These are phyloP conservation scores for Forbesichthys agassizii DNA, from an alignment of 2,113 vertebrate species.

Conservation along the genomic window DNA sequence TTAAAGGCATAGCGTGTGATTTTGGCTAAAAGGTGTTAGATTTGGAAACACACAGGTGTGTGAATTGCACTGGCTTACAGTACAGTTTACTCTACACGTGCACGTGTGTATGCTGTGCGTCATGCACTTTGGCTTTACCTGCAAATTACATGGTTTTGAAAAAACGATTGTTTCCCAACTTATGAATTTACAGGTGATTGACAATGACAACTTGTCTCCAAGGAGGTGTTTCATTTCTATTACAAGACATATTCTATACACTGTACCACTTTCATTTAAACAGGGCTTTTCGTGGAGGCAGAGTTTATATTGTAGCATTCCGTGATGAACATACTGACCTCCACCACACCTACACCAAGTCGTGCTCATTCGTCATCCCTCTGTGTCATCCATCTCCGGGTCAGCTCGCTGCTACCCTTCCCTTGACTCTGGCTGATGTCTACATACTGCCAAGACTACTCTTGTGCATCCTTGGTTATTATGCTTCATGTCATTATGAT, in stretches of 20 bases:
- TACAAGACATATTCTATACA: too few species aligned
- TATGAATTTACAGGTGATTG: too few species aligned
- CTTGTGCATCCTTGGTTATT: slow-evolving; percentile 27
- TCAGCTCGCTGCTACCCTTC: slow-evolving; percentile 20
- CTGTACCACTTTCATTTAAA: neutral
- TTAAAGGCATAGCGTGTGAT: neutral
- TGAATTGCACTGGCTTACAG: neutral
- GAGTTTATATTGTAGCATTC: slow-evolving; percentile 15
- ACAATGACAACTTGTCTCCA: too few species aligned
- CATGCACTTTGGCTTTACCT: too few species aligned
- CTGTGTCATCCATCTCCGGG: slow-evolving; percentile 65
- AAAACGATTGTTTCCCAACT: too few species aligned
- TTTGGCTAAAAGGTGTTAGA: too few species aligned
- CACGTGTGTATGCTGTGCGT: too few species aligned
- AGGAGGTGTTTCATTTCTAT: too few species aligned
- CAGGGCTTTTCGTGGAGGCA: slow-evolving; percentile 13
- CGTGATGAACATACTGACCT: slow-evolving; percentile 54
- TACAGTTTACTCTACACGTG: too few species aligned
- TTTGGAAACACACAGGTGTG: neutral
- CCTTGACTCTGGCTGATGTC: slow-evolving; percentile 16
- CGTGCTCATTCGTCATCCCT: slow-evolving; percentile 56
- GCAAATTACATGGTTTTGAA: too few species aligned
- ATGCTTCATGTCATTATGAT: slow-evolving; percentile 27
- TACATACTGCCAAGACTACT: slow-evolving; percentile 7
- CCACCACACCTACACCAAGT: slow-evolving; percentile 43